A percentile compares a stretch with the other conserved stretches of the same genome.
phyloP scores from a whole-genome alignment of 2,797 vertebrate genomes.

The Xyrichtys novacula region DNA sequence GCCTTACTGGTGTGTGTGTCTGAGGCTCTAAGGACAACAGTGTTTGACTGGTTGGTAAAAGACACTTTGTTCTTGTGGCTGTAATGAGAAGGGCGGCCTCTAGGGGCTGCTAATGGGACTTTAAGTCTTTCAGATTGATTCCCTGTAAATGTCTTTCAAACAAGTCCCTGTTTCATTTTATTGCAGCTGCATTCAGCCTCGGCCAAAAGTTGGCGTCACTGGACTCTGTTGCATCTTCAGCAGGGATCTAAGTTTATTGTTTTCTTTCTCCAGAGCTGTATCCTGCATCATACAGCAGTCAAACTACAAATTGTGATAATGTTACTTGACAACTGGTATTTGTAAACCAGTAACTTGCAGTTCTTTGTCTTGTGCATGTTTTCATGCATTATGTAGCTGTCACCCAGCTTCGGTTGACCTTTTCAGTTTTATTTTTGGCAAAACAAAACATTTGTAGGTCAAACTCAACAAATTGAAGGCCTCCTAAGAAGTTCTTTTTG shows the following conservation, averaged over 20 bases:
- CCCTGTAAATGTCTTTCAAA: slow-evolving; percentile 22
- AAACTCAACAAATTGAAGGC: slow-evolving; percentile 31
- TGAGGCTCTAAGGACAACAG: slow-evolving; percentile 23
- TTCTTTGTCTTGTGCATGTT: not conserved
- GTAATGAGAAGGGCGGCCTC: slow-evolving; percentile 52
- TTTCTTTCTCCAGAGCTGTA: not conserved
- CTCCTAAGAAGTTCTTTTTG: slow-evolving; percentile 21
- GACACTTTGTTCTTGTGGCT: slow-evolving; percentile 51
- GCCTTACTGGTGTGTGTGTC: slow-evolving; percentile 26
- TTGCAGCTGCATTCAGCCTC: slow-evolving; percentile 12
- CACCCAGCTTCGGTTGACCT: slow-evolving; percentile 28
- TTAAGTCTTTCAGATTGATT: slow-evolving; percentile 21
- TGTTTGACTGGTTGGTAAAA: slow-evolving; percentile 45
- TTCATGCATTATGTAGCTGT: not conserved
- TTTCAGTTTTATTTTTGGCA: slow-evolving; percentile 19
- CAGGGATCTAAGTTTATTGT: not conserved
- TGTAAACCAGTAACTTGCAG: not conserved
- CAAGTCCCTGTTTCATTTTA: not conserved
- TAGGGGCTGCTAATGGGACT: slow-evolving; percentile 69
- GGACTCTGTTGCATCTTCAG: slow-evolving; percentile 11
- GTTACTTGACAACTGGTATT: not conserved
- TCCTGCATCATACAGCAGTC: not conserved
- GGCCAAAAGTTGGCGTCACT: not conserved
- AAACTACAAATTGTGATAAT: not conserved
- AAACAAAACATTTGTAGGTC: slow-evolving; percentile 33